Conservation (phyloP, 2,113 vertebrate species). For the Eurypyga helias region DNA sequence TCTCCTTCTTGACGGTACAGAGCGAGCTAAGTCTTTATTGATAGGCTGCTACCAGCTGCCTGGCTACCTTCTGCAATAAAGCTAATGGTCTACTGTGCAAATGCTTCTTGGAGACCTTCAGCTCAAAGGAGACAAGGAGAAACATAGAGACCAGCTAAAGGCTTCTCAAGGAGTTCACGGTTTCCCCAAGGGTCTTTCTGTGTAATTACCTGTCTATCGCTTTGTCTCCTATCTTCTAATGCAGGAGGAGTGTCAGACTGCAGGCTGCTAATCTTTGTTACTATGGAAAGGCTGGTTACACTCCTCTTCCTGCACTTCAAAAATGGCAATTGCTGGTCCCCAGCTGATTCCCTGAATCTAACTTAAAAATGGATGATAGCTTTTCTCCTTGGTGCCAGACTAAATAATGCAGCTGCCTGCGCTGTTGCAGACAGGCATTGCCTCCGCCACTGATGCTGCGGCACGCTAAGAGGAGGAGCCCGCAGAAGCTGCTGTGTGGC, state of each 20-base stretch:
- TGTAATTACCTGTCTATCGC: slow-evolving; percentile 67
- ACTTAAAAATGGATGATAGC: slow-evolving; percentile 34
- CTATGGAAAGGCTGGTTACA: slow-evolving; percentile 46
- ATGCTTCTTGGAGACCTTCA: slow-evolving; percentile 30
- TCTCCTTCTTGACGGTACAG: neutral
- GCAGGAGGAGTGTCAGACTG: slow-evolving; percentile 53
- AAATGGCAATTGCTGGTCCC: slow-evolving; percentile 43
- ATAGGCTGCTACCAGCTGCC: neutral
- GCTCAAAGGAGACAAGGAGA: slow-evolving; percentile 14
- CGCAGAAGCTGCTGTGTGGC: neutral
- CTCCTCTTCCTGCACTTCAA: slow-evolving; percentile 24
- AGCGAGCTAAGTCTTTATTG: neutral
- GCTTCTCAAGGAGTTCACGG: slow-evolving; percentile 38
- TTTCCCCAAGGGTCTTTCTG: slow-evolving; percentile 45
- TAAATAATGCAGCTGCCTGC: neutral
- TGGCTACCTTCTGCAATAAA: slow-evolving; percentile 37
- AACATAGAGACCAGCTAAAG: slow-evolving; percentile 27
- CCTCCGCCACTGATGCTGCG: neutral
- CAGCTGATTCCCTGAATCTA: slow-evolving; percentile 42
- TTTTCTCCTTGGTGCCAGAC: slow-evolving; percentile 44
- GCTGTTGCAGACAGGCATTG: neutral
- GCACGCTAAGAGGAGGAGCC: neutral
- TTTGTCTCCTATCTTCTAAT: slow-evolving; percentile 57
- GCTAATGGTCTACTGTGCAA: slow-evolving; percentile 19
- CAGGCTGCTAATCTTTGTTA: slow-evolving; percentile 57